Evolutionary conservation across 2,113 vertebrate species (phyloP).

Genomic region (Neodontobutis hainanensis): DNA sequence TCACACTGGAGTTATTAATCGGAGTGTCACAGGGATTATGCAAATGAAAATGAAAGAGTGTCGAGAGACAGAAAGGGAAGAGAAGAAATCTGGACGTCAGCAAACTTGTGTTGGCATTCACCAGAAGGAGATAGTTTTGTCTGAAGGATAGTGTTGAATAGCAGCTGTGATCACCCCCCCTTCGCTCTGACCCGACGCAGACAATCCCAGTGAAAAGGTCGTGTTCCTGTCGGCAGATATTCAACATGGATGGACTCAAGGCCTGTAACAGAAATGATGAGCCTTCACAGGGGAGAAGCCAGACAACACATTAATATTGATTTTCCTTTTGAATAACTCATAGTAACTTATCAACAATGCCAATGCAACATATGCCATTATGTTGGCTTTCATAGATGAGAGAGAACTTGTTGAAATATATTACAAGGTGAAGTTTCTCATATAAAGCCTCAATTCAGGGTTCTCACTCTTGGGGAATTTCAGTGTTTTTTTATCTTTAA

Average conservation of each 20-base stretch:
- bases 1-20: slow-evolving; percentile 72
- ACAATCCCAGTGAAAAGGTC: slow-evolving; percentile 41
- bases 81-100: slow-evolving; percentile 45
- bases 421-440: too few relatives aligned
- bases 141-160: slow-evolving; percentile 35
- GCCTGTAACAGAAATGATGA: slow-evolving; percentile 19
- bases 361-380: slow-evolving; percentile 34
- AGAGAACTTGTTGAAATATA: too few relatives aligned
- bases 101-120: slow-evolving; percentile 54
- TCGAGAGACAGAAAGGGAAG: slow-evolving; percentile 24
- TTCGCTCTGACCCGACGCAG: slow-evolving; percentile 34
- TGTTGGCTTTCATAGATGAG: slow-evolving; percentile 8
- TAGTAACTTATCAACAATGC: background rate
- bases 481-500: too few relatives aligned
- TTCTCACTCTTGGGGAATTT: too few relatives aligned
- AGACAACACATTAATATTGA: slow-evolving; percentile 20
- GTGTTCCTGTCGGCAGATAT: slow-evolving; percentile 3
- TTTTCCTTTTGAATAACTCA: slow-evolving; percentile 35
- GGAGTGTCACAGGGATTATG: slow-evolving; percentile 75
- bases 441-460: too few relatives aligned
- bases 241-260: background rate
- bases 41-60: slow-evolving; percentile 61
- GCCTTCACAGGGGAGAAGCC: slow-evolving; percentile 8
- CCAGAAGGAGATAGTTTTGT: slow-evolving; percentile 42
- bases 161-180: slow-evolving; percentile 33